Percentiles rank a stretch among this genome's conserved stretches.
phyloP scores from a whole-genome alignment of 2,797 vertebrate species.

The Chromobotia macracanthus region DNA sequence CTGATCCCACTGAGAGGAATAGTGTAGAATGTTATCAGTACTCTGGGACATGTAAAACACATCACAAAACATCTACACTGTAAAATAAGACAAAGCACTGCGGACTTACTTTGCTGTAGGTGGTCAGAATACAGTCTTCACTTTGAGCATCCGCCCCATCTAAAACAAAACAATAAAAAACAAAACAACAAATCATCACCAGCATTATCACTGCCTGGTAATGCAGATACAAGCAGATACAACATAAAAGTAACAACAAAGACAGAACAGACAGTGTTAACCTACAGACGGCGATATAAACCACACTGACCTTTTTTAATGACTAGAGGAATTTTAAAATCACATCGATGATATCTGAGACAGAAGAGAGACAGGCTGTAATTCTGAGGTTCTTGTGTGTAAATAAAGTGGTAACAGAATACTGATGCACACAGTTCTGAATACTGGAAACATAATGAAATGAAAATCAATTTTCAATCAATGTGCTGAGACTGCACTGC shows the following conservation, averaged over 20 bases:
- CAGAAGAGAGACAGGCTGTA: conserved; percentile 29
- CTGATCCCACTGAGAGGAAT: conserved; percentile 89
- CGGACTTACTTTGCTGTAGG: conserved; percentile 91
- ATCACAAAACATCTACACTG: no score
- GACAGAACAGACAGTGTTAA: background rate
- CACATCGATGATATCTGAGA: conserved; percentile 95
- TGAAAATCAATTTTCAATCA: conserved; percentile 27
- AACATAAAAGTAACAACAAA: background rate
- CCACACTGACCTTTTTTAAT: conserved; percentile 88
- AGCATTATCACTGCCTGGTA: background rate
- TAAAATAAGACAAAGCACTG: no score
- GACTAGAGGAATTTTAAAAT: conserved; percentile 95
- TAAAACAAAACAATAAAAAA: conserved; percentile 57
- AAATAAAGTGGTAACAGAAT: background rate
- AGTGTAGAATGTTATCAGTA: conserved; percentile 17
- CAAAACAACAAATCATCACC: background rate
- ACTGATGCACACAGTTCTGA: background rate
- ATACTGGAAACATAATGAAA: background rate
- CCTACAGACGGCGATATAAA: conserved; percentile 1
- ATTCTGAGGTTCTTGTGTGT: background rate
- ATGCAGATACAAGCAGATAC: background rate
- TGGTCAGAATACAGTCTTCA: conserved; percentile 86
- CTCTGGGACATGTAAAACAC: background rate
- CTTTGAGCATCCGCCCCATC: conserved; percentile 84
- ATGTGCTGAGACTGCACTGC: conserved; percentile 18